phyloP scores from a whole-genome alignment of 2,113 vertebrate genomes.

The sheep (Ovis aries) region DNA sequence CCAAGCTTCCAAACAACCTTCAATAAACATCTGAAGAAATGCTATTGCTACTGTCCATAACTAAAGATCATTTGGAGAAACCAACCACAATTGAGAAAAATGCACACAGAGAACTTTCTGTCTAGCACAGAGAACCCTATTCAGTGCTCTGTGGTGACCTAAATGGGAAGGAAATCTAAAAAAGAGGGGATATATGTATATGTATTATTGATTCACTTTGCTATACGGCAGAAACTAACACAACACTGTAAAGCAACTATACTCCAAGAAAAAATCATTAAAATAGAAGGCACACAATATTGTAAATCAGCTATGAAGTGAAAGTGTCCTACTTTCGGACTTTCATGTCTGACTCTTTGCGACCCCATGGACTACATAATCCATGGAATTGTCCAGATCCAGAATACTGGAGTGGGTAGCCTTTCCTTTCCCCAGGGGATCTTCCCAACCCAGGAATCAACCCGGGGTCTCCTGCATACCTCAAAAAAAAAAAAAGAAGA shows the following conservation, averaged over 20 bases:
- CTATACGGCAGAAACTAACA: neutral
- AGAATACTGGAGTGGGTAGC: neutral
- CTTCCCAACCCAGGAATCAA: neutral
- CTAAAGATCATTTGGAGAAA: neutral
- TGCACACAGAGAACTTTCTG: neutral
- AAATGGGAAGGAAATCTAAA: neutral
- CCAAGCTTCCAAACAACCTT: neutral
- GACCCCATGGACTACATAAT: neutral
- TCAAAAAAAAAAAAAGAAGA: neutral
- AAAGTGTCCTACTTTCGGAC: neutral
- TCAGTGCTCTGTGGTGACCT: neutral
- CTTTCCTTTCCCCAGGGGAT: neutral
- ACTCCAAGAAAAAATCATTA: neutral
- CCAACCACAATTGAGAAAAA: neutral
- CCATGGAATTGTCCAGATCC: neutral
- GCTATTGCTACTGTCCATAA: neutral
- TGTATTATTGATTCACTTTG: neutral
- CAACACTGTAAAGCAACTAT: neutral
- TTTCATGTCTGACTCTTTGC: neutral
- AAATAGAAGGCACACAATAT: neutral
- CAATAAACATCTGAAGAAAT: neutral
- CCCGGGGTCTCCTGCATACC: neutral
- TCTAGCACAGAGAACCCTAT: neutral
- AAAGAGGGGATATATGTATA: neutral
- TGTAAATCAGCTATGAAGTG: neutral